These are phyloP conservation scores for Tridacna gigas DNA, from an alignment of 2,888 invertebrate species.

Conservation along the genomic window DNA sequence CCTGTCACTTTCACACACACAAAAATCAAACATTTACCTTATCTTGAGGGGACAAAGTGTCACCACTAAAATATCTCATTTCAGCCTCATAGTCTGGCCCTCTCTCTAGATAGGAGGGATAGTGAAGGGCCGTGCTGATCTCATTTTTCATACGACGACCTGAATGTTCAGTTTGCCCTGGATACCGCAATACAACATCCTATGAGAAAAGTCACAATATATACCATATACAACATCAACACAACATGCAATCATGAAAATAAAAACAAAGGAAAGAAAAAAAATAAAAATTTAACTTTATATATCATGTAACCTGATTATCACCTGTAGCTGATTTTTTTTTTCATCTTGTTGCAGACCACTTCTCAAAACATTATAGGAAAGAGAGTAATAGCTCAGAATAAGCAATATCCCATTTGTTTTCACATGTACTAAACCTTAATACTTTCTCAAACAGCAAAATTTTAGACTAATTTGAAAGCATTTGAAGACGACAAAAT, in stretches of 20 bases:
- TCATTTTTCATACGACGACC: constrained; percentile 73
- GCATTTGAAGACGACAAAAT: not conserved
- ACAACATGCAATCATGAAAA: constrained; percentile 23
- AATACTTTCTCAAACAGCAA: no score
- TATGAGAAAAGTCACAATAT: constrained; percentile 66
- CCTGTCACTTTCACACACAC: not conserved
- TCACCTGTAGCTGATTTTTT: no score
- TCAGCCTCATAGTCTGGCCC: constrained; percentile 81
- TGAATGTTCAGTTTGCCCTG: constrained; percentile 18
- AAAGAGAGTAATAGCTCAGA: constrained; percentile 1
- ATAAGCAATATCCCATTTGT: not conserved
- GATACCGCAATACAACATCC: constrained; percentile 71
- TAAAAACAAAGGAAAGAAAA: not conserved
- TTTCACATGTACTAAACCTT: no score
- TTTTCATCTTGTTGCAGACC: no score
- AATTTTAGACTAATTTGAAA: not conserved
- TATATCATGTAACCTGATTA: not conserved
- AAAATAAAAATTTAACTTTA: not conserved
- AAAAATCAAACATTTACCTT: constrained; percentile 54
- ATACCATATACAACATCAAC: constrained; percentile 34
- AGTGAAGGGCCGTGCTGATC: constrained; percentile 78
- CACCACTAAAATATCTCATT: constrained; percentile 81
- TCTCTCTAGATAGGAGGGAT: constrained; percentile 80
- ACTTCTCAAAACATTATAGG: not conserved
- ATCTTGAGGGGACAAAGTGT: constrained; percentile 71